Conservation (phyloP, 2,888 invertebrate species). For the Minunthozetes semirufus region DNA sequence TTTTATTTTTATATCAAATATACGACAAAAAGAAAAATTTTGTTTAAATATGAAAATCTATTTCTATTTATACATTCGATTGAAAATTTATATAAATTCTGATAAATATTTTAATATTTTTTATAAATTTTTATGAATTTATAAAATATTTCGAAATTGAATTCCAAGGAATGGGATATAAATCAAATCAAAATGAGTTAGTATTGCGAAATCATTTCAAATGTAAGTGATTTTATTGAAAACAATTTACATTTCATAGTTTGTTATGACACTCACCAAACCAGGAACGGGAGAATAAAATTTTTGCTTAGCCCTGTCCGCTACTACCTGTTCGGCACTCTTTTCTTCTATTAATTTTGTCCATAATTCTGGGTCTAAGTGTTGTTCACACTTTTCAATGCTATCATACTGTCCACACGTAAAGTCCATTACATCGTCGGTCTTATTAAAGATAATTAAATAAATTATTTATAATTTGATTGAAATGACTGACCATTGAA, state of each 20-base stretch:
- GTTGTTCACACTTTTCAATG: neutral
- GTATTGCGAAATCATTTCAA: too few relatives aligned
- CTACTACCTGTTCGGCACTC: neutral
- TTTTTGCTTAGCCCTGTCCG: neutral
- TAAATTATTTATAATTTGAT: too few relatives aligned
- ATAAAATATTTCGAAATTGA: too few relatives aligned
- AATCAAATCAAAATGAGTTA: too few relatives aligned
- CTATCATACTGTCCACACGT: slow-evolving; percentile 17
- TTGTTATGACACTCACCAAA: neutral
- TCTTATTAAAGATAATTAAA: neutral
- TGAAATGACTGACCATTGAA: neutral
- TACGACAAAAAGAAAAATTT: too few relatives aligned
- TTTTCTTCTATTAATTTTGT: neutral
- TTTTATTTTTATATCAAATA: too few relatives aligned
- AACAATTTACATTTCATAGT: slow-evolving; percentile 1
- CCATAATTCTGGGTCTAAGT: neutral
- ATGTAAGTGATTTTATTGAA: neutral
- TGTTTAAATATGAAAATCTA: too few relatives aligned
- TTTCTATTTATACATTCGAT: too few relatives aligned
- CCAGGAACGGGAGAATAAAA: neutral
- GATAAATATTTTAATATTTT: too few relatives aligned
- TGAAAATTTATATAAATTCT: too few relatives aligned
- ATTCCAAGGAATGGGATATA: too few relatives aligned
- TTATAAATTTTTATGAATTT: too few relatives aligned
- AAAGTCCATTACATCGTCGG: slow-evolving; percentile 17